phyloP scores from a whole-genome alignment of 1,140 invertebrate genomes.

The Drosophila lacertosa region DNA sequence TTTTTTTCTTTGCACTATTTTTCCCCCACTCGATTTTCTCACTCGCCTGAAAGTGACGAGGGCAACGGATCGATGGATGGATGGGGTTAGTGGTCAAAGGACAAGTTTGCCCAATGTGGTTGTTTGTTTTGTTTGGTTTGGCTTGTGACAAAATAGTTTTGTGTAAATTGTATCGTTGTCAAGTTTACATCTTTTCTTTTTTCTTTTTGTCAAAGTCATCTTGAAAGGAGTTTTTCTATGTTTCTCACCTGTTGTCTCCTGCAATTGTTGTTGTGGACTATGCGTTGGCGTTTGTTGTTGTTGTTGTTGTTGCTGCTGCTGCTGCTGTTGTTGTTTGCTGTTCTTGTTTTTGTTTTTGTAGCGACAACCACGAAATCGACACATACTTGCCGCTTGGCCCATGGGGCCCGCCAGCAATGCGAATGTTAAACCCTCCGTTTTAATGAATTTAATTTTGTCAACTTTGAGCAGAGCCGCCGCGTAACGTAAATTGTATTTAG shows the following conservation, averaged over 20 bases:
- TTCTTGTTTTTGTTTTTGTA: slow-evolving; percentile 87
- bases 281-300: slow-evolving; percentile 55
- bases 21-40: too few relatives aligned
- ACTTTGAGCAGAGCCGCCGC: slow-evolving; percentile 67
- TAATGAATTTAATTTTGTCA: slow-evolving; percentile 84
- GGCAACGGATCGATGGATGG: slow-evolving; percentile 32
- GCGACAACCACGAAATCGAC: slow-evolving; percentile 87
- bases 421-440: slow-evolving; percentile 84
- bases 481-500: slow-evolving; percentile 68
- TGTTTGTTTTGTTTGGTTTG: slow-evolving; percentile 8
- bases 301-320: slow-evolving; percentile 55
- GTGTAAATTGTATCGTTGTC: slow-evolving; percentile 37
- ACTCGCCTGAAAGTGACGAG: too few relatives aligned
- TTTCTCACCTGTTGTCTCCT: slow-evolving; percentile 45
- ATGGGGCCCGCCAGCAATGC: slow-evolving; percentile 86
- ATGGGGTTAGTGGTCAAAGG: neutral
- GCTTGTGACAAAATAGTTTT: slow-evolving; percentile 59
- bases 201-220: slow-evolving; percentile 28
- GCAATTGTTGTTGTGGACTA: slow-evolving; percentile 56
- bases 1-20: slow-evolving; percentile 6
- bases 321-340: slow-evolving; percentile 68
- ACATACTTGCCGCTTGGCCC: slow-evolving; percentile 88
- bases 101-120: slow-evolving; percentile 15
- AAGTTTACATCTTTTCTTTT: slow-evolving; percentile 6
- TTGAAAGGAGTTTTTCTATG: neutral